Evolutionary conservation across 1,140 invertebrate species (phyloP).

Genomic region (Grapholita molesta): DNA sequence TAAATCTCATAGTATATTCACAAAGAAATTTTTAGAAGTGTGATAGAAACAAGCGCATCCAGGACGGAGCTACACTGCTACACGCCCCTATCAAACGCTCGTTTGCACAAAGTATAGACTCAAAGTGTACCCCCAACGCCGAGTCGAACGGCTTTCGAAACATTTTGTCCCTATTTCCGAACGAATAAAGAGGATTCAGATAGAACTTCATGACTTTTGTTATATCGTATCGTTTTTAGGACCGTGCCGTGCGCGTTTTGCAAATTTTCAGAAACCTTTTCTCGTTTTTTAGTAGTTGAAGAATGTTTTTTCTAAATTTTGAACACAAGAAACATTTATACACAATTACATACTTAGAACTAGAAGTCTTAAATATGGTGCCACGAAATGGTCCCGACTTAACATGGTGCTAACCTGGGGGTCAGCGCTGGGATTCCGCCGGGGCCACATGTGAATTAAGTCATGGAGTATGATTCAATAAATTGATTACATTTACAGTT

Average conservation of each 20-base stretch:
- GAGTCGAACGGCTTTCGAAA: conserved; percentile 56
- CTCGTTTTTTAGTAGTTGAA: conserved; percentile 18
- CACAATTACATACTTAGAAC: too few species aligned
- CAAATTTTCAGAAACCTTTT: conserved; percentile 46
- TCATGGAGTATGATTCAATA: too few species aligned
- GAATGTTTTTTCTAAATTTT: background rate
- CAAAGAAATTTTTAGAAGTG: too few species aligned
- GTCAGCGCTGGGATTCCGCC: too few species aligned
- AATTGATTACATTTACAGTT: too few species aligned
- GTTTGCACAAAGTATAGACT: conserved; percentile 69
- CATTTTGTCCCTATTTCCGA: conserved; percentile 68
- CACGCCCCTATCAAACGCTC: conserved; percentile 63
- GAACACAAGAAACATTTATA: too few species aligned
- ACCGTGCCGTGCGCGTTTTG: conserved; percentile 28
- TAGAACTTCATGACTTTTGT: conserved; percentile 68
- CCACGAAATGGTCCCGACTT: too few species aligned
- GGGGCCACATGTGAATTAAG: too few species aligned
- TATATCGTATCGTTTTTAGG: conserved; percentile 56
- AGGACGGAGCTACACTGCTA: conserved; percentile 32
- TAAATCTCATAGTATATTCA: too few species aligned
- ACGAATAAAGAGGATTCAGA: conserved; percentile 66
- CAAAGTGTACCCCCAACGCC: conserved; percentile 59
- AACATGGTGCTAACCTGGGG: too few species aligned
- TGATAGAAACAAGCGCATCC: conserved; percentile 27
- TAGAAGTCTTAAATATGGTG: too few species aligned